Base-by-base conservation (phyloP, 2,888 invertebrate genomes). In the Hedychridium roseum region DNA sequence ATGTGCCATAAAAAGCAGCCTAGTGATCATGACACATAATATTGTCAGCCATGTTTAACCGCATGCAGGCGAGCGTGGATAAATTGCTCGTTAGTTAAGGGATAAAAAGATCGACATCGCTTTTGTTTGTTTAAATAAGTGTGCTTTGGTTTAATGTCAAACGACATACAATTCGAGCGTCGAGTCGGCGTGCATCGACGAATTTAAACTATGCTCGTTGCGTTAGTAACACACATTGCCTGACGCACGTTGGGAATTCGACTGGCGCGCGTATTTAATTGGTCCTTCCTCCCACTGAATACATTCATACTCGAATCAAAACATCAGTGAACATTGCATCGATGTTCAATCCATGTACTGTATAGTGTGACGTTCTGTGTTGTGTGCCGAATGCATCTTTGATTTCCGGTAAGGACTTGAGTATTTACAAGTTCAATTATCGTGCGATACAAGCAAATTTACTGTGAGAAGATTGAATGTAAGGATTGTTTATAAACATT, bases 11-110 rank as follows among this genome's bases (percentile, higher is more conserved):
- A 28, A 3, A 12, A 30, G 16, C 43, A 50, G 34, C 39, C 39
- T 36, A 50, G 59, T 54, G 63, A 54, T 49, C 64, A 54, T 47
- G 46, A 47, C 36, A 4, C 9, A 52, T 50, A 54, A 48, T 18
- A 49, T 32, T 42, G 52, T 55, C 55, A 37, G 43, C 50, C 52
- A 60, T 54, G 42, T 21, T 50, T 52, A 47, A 55, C 35, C 36
- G 44, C 35, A 53, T 43, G 39, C 38, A 34, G 50, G 34, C 32
- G 41, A n/a, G n/a, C n/a, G n/a, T n/a, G n/a, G n/a, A n/a, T n/a
- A n/a, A n/a, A n/a, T n/a, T n/a, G n/a, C n/a, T n/a, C n/a, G n/a
- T n/a, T n/a, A n/a, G n/a, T n/a, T n/a, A n/a, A n/a, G n/a, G n/a
- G n/a, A n/a, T n/a, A 35, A 35, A 11, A 35, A 35, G 16, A 20